A percentile compares a stretch with the other conserved stretches of the same genome.
Evolutionary conservation across 2,888 invertebrate species (phyloP).

Genomic region (Incurvaria masculella): DNA sequence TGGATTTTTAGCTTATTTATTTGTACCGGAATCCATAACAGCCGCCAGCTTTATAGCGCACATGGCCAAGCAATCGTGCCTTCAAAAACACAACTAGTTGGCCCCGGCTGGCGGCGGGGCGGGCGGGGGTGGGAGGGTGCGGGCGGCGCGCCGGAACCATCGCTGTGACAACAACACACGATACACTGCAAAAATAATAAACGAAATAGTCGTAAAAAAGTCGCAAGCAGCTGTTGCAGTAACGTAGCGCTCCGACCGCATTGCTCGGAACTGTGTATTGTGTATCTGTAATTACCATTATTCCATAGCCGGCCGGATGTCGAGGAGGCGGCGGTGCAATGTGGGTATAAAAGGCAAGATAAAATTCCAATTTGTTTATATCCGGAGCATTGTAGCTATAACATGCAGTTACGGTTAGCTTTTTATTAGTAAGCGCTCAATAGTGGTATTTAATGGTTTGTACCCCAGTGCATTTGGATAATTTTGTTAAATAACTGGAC

Average conservation of each 20-base stretch:
- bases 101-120: no score
- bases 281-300: conserved; percentile 4
- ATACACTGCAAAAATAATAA: conserved; percentile 17
- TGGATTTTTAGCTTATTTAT: no score
- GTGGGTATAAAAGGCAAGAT: no score
- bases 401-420: no score
- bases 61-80: not conserved
- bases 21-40: not conserved
- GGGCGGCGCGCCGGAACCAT: not conserved
- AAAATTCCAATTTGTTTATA: no score
- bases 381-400: no score
- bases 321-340: no score
- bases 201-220: conserved; percentile 36
- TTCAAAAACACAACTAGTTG: not conserved
- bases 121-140: not conserved
- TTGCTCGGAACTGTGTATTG: conserved; percentile 1
- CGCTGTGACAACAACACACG: not conserved
- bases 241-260: conserved; percentile 25
- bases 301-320: not conserved
- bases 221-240: conserved; percentile 35
- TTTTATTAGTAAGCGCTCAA: no score
- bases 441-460: no score
- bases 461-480: no score
- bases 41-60: not conserved
- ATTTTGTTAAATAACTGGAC: no score